phyloP scores from a whole-genome alignment of 2,888 invertebrate genomes.

The Pristionchus exspectatus region DNA sequence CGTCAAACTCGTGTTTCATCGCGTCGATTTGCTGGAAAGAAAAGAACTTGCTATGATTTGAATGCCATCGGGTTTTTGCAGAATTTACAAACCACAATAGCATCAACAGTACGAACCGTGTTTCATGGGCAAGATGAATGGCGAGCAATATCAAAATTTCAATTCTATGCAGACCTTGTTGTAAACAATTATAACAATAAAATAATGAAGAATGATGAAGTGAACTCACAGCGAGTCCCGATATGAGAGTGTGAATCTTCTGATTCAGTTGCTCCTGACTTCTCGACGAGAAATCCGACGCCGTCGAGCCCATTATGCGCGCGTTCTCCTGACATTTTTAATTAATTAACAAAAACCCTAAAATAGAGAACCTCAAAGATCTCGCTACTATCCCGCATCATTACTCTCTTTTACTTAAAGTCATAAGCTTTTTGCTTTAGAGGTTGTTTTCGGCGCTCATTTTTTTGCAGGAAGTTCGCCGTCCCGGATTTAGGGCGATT shows the following conservation, averaged over 20 bases:
- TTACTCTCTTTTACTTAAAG: too few species aligned
- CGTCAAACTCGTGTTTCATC: constrained; percentile 68
- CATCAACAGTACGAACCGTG: too few species aligned
- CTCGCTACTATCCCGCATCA: too few species aligned
- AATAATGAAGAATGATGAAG: neutral
- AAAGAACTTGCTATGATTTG: neutral
- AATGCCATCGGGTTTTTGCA: too few species aligned
- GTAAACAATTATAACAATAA: too few species aligned
- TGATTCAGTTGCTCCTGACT: constrained; percentile 94
- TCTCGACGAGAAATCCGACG: constrained; percentile 97
- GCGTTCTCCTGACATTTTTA: constrained; percentile 89
- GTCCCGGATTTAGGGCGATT: too few species aligned
- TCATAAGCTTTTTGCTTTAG: too few species aligned
- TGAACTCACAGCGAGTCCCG: constrained; percentile 70
- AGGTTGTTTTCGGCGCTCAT: too few species aligned
- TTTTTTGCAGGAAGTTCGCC: too few species aligned
- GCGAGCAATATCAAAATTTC: neutral
- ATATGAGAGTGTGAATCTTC: constrained; percentile 76
- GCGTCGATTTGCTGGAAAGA: constrained; percentile 71
- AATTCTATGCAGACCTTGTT: neutral
- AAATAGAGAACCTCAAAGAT: neutral
- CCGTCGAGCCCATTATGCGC: constrained; percentile 97
- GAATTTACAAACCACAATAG: too few species aligned
- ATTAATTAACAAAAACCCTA: neutral
- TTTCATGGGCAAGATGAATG: neutral